These are phyloP conservation scores for Heliocidaris erythrogramma DNA, from an alignment of 35 echinoderm and acorn worm genomes.

Conservation along the genomic window DNA sequence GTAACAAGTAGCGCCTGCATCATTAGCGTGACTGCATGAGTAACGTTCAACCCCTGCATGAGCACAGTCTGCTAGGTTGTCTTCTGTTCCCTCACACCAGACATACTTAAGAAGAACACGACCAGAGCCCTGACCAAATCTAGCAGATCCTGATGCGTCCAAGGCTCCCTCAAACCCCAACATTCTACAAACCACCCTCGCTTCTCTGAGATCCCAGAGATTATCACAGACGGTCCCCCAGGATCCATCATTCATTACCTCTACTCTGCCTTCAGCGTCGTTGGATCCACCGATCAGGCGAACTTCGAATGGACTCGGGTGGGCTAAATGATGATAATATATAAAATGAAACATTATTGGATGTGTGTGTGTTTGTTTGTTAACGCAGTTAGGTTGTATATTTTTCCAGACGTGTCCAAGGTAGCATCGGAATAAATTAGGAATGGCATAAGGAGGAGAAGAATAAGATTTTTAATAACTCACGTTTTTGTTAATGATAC, in stretches of 20 bases:
- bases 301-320: neutral
- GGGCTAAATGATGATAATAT: too few species aligned
- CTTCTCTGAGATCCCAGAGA: neutral
- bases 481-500: too few species aligned
- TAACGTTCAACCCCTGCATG: neutral
- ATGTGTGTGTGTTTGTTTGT: too few species aligned
- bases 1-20: too few species aligned
- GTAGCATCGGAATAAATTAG: too few species aligned
- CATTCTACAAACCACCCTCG: neutral
- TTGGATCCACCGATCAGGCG: neutral
- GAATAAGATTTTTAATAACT: too few species aligned
- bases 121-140: slow-evolving; percentile 53
- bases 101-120: slow-evolving; percentile 42
- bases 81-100: slow-evolving; percentile 8
- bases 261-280: neutral
- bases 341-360: too few species aligned
- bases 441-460: too few species aligned
- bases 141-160: neutral
- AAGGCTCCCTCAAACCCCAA: slow-evolving; percentile 5
- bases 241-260: neutral
- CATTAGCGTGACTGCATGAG: neutral
- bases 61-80: neutral
- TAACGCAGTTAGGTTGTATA: too few species aligned
- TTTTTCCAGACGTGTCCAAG: too few species aligned
- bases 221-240: slow-evolving; percentile 23